phyloP scores from a whole-genome alignment of 2,797 vertebrate genomes.

The Myotis daubentonii region DNA sequence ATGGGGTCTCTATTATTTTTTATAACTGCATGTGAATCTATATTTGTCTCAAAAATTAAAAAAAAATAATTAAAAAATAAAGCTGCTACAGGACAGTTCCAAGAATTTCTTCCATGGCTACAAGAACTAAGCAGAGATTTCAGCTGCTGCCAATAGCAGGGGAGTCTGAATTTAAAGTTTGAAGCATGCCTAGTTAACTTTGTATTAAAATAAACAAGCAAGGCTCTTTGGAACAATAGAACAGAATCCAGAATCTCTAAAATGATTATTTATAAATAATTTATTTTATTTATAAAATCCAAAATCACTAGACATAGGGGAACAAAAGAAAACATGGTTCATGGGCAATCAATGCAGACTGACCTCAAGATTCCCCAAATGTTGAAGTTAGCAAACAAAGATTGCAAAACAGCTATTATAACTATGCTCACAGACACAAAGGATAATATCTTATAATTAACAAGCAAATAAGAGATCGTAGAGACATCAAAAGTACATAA shows the following conservation, averaged over 20 bases:
- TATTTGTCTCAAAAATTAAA: neutral
- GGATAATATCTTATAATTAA: conserved; percentile 8
- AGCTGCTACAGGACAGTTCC: neutral
- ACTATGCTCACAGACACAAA: neutral
- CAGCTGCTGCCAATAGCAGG: neutral
- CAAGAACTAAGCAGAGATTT: neutral
- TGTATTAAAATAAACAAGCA: neutral
- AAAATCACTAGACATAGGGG: conserved; percentile 32
- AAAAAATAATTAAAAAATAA: neutral
- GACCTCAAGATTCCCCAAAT: neutral
- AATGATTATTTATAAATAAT: conserved; percentile 45
- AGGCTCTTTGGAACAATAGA: conserved; percentile 39
- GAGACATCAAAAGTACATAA: neutral
- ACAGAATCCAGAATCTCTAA: conserved; percentile 42
- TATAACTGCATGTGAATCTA: neutral
- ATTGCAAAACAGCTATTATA: neutral
- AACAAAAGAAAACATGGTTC: neutral
- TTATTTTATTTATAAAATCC: no score
- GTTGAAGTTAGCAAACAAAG: conserved; percentile 39
- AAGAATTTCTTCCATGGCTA: neutral
- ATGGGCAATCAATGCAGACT: neutral
- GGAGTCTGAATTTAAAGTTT: neutral
- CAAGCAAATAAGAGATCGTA: neutral
- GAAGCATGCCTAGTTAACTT: neutral
- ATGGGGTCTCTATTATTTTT: neutral